These are phyloP conservation scores for Campylomormyrus numenius DNA, from an alignment of 2,113 vertebrate species.

Conservation along the genomic window DNA sequence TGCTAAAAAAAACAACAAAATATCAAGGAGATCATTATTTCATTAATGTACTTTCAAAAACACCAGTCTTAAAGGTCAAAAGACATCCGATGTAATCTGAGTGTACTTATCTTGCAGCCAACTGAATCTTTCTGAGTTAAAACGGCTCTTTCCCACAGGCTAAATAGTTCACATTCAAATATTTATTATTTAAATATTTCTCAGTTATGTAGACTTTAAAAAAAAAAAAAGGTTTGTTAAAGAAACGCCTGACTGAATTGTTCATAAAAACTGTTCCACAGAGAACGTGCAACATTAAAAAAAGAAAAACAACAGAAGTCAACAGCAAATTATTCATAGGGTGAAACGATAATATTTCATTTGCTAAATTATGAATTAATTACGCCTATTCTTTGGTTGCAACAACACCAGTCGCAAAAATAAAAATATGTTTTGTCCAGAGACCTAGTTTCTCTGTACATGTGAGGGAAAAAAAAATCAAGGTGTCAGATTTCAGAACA, in stretches of 20 bases:
- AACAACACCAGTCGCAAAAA: background rate
- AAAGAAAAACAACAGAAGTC: background rate
- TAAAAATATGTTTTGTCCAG: background rate
- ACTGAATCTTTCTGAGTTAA: background rate
- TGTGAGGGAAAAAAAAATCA: background rate
- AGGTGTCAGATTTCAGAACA: background rate
- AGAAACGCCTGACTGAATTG: background rate
- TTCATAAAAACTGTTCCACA: background rate
- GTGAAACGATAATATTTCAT: background rate
- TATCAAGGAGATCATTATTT: background rate
- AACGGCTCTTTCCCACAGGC: background rate
- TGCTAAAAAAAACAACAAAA: background rate
- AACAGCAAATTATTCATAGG: constrained; percentile 1
- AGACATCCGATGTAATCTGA: background rate
- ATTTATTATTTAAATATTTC: background rate
- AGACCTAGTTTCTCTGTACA: background rate
- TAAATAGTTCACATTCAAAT: background rate
- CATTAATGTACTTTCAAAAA: background rate
- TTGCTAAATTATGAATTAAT: background rate
- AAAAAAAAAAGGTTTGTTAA: background rate
- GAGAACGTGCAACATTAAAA: background rate
- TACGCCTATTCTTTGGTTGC: background rate
- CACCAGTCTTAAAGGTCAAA: background rate
- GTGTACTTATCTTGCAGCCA: background rate
- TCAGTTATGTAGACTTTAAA: background rate